A percentile compares a stretch with the other conserved stretches of the same genome.
phyloP scores from a whole-genome alignment of 2,888 invertebrate genomes.

The Argynnis bischoffii region DNA sequence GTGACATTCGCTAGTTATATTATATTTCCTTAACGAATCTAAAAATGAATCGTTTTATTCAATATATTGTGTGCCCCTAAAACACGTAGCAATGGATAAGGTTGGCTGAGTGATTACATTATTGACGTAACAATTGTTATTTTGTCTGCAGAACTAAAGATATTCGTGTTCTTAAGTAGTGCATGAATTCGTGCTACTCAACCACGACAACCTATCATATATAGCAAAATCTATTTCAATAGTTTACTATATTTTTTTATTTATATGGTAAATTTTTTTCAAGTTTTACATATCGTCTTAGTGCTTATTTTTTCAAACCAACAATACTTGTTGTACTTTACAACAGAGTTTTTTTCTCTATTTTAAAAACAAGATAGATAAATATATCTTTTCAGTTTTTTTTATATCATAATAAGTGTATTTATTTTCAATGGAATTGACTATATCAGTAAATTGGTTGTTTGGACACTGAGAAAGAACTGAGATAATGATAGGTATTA shows the following conservation, averaged over 20 bases:
- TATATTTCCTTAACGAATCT: no score
- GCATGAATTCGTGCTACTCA: conserved; percentile 17
- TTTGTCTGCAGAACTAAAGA: conserved; percentile 24
- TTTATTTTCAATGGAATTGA: no score
- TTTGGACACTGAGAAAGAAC: no score
- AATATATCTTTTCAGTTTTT: no score
- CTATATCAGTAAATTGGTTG: no score
- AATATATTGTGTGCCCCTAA: background rate
- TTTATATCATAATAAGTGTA: no score
- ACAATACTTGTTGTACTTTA: no score
- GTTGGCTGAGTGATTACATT: conserved; percentile 25
- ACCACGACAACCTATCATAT: conserved; percentile 12
- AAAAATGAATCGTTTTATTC: background rate
- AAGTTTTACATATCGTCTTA: background rate
- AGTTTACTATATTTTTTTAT: background rate
- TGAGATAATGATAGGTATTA: no score
- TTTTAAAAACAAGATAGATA: no score
- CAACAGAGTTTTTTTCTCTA: no score
- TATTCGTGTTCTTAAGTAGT: conserved; percentile 18
- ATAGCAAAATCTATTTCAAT: background rate
- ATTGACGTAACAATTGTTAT: conserved; percentile 30
- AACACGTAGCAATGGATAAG: conserved; percentile 24
- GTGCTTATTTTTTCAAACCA: no score
- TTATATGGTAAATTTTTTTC: background rate
- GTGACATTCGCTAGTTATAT: no score